These are phyloP conservation scores for Armadillidium nasatum DNA, from an alignment of 1,140 invertebrate species.

Conservation along the genomic window DNA sequence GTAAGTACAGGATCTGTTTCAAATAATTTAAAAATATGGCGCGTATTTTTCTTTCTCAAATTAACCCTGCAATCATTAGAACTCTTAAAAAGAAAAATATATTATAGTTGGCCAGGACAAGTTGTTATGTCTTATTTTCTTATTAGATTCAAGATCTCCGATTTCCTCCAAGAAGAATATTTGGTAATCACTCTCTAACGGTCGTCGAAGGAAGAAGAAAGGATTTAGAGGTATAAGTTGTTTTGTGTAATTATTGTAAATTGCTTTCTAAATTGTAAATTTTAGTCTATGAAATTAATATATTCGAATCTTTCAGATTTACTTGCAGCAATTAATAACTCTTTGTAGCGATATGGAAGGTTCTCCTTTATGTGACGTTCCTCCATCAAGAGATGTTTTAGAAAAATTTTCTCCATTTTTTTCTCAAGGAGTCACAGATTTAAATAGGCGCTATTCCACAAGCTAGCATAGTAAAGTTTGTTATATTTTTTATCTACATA, in stretches of 20 bases:
- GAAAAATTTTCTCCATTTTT: neutral
- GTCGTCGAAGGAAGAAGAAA: neutral
- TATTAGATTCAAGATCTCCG: neutral
- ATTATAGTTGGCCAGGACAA: too few species aligned
- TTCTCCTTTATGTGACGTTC: neutral
- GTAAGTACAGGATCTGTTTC: neutral
- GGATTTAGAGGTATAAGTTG: neutral
- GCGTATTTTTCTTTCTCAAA: too few species aligned
- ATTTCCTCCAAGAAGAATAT: constrained; percentile 1
- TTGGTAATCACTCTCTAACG: neutral
- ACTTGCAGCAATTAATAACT: neutral
- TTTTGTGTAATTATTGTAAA: too few species aligned
- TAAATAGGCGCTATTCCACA: neutral
- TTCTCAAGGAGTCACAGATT: neutral
- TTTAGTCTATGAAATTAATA: too few species aligned
- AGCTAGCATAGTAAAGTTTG: neutral
- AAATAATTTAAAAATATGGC: too few species aligned
- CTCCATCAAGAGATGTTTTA: neutral
- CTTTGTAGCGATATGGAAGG: neutral
- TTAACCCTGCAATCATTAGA: too few species aligned
- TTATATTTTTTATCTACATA: too few species aligned
- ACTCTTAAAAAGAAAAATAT: too few species aligned
- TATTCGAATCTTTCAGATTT: neutral
- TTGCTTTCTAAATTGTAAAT: too few species aligned
- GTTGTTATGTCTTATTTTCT: too few species aligned